Percentiles rank a stretch among this genome's conserved stretches.
phyloP scores from a whole-genome alignment of 2,797 vertebrate species.

The Molossus molossus region DNA sequence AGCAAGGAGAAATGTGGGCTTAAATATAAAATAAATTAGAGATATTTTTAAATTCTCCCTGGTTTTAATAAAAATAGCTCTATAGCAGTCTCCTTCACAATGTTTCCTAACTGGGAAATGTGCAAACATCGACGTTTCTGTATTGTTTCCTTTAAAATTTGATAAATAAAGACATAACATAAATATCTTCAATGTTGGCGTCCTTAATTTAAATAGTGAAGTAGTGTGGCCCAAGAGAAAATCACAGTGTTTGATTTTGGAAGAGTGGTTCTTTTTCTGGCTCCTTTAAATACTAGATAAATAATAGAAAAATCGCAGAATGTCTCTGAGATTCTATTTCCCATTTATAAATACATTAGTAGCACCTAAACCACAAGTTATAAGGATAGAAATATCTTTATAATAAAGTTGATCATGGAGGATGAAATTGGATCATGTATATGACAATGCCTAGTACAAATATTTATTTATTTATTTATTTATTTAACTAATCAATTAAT shows the following conservation, averaged over 20 bases:
- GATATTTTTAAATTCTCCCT: neutral
- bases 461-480: neutral
- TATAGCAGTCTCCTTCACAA: neutral
- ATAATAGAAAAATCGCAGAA: neutral
- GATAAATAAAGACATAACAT: neutral
- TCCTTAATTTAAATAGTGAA: conserved; percentile 4
- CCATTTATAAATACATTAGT: neutral
- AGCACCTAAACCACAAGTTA: neutral
- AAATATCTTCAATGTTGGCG: neutral
- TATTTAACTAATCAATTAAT: neutral
- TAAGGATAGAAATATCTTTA: neutral
- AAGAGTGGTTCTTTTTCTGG: neutral
- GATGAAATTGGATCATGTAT: neutral
- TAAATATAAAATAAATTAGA: conserved; percentile 23
- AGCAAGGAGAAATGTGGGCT: neutral
- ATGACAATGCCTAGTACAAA: neutral
- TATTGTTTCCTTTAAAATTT: neutral
- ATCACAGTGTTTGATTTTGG: neutral
- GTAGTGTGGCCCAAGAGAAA: neutral
- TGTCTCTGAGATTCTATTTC: conserved; percentile 4
- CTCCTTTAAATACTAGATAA: conserved; percentile 46
- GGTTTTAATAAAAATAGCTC: conserved; percentile 30
- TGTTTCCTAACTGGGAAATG: neutral
- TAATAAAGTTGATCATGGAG: neutral
- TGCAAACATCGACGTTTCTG: neutral